Conservation (phyloP, 1,140 invertebrate species). For the Drosophila auraria region DNA sequence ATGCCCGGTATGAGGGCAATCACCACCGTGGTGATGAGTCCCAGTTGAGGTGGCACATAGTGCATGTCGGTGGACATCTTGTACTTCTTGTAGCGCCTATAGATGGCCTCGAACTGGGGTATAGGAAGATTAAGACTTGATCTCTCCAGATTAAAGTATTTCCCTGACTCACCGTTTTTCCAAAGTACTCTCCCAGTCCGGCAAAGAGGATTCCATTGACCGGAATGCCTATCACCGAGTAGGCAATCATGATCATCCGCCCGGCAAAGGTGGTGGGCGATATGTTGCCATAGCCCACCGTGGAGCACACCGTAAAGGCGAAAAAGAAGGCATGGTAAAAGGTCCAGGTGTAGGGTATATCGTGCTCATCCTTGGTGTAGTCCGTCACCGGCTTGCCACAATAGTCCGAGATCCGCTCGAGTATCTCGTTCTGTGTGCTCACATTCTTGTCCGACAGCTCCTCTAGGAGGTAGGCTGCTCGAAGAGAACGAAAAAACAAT, state of each 20-base stretch:
- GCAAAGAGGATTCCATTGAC: slow-evolving; percentile 95
- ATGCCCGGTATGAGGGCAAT: slow-evolving; percentile 94
- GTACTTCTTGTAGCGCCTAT: slow-evolving; percentile 91
- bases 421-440: slow-evolving; percentile 87
- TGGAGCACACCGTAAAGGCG: slow-evolving; percentile 96
- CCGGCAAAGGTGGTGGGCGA: slow-evolving; percentile 93
- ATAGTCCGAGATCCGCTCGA: slow-evolving; percentile 88
- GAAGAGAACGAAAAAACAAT: slow-evolving; percentile 59
- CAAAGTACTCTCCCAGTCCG: slow-evolving; percentile 92
- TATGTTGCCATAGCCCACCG: slow-evolving; percentile 96
- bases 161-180: slow-evolving; percentile 87
- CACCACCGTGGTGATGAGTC: slow-evolving; percentile 91
- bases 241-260: slow-evolving; percentile 95
- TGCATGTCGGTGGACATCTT: slow-evolving; percentile 87
- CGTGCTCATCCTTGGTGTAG: slow-evolving; percentile 87
- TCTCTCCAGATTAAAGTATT: fast-evolving
- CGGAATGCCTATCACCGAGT: slow-evolving; percentile 97
- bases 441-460: slow-evolving; percentile 87
- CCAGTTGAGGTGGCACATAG: slow-evolving; percentile 89
- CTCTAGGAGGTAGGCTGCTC: slow-evolving; percentile 87
- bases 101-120: slow-evolving; percentile 89
- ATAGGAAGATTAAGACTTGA: neutral
- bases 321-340: slow-evolving; percentile 98
- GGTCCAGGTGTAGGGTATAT: slow-evolving; percentile 90
- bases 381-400: slow-evolving; percentile 90